Conservation (phyloP, 2,113 vertebrate genomes). For the Cavia porcellus region DNA sequence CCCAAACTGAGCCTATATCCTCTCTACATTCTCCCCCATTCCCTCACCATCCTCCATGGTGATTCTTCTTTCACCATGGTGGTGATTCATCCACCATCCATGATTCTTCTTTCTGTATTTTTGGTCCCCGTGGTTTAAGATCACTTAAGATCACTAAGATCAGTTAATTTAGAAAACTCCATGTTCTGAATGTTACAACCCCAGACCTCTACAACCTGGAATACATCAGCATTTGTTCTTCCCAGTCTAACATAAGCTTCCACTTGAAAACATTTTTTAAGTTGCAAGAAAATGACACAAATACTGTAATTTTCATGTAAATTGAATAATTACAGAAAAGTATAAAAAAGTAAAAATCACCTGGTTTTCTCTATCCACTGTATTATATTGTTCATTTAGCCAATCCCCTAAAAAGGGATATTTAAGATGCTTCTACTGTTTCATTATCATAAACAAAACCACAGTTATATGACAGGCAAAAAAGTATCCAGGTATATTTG, state of each 20-base stretch:
- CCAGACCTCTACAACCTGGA: background rate
- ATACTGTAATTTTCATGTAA: slow-evolving; percentile 30
- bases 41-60: background rate
- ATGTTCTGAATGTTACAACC: background rate
- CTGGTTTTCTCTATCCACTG: background rate
- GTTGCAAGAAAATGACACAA: slow-evolving; percentile 24
- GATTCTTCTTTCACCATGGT: no score
- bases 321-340: slow-evolving; percentile 32
- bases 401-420: background rate
- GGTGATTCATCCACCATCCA: background rate
- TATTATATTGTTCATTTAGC: background rate
- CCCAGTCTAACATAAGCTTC: background rate
- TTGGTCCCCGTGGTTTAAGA: background rate
- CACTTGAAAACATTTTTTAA: background rate
- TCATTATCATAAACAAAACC: slow-evolving; percentile 44
- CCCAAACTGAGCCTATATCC: background rate
- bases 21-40: background rate
- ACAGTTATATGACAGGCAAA: background rate
- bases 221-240: background rate
- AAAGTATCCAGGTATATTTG: slow-evolving; percentile 7
- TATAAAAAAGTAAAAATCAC: slow-evolving; percentile 25
- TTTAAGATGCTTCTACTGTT: background rate
- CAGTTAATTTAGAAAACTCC: background rate
- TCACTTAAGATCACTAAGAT: background rate
- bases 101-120: background rate